These are phyloP conservation scores for Merodon equestris DNA, from an alignment of 2,888 invertebrate species.

Conservation along the genomic window DNA sequence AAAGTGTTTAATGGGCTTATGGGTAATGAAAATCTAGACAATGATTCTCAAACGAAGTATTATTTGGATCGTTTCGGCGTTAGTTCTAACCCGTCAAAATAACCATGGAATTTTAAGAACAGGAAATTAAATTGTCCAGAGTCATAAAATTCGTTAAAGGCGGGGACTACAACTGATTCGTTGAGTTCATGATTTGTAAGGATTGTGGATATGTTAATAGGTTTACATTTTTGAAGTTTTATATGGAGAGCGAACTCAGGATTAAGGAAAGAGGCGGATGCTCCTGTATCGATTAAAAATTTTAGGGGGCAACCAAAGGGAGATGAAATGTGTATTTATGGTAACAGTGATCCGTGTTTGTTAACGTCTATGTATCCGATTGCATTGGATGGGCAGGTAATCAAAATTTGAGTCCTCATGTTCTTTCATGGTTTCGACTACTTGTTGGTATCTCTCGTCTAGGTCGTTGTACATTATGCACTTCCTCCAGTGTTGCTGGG, in stretches of 20 bases:
- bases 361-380: constrained; percentile 38
- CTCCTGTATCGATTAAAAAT: constrained; percentile 16
- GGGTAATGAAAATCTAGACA: too few species aligned
- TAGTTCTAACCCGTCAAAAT: constrained; percentile 33
- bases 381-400: constrained; percentile 4
- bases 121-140: constrained; percentile 6
- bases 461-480: background rate
- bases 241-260: constrained; percentile 5
- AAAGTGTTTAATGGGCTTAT: too few species aligned
- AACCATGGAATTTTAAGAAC: constrained; percentile 11
- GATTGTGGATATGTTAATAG: constrained; percentile 14
- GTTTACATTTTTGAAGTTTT: background rate
- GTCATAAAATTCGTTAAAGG: constrained; percentile 7
- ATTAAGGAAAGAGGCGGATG: constrained; percentile 12
- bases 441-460: background rate
- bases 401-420: constrained; percentile 1
- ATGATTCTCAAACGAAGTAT: too few species aligned
- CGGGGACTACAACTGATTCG: constrained; percentile 1
- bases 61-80: too few species aligned
- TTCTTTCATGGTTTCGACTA: constrained; percentile 10
- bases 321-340: constrained; percentile 30
- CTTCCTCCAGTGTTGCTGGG: constrained; percentile 12
- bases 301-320: constrained; percentile 21
- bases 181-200: constrained; percentile 8
- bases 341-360: constrained; percentile 19